Percentiles rank a stretch among this genome's conserved stretches.
phyloP scores from a whole-genome alignment of 2,797 vertebrate species.

The Semotilus atromaculatus region DNA sequence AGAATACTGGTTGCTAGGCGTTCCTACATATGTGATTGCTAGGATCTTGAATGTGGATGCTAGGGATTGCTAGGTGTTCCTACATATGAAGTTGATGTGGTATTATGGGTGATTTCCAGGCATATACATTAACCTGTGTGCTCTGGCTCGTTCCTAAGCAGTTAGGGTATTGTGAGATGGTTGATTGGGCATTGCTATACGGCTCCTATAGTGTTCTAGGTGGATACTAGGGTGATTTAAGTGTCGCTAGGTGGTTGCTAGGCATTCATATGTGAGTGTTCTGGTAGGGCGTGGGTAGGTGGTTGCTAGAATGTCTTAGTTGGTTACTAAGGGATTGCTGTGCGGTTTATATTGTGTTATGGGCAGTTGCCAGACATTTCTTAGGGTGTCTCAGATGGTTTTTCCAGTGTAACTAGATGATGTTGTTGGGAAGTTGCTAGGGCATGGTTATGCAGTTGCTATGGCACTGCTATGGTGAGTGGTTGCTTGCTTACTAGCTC shows the following conservation, averaged over 20 bases:
- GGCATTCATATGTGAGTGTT: background rate
- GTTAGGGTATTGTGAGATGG: background rate
- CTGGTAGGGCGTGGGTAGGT: background rate
- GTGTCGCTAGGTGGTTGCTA: background rate
- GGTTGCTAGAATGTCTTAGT: background rate
- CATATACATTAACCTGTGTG: background rate
- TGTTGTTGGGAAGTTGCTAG: background rate
- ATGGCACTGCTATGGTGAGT: background rate
- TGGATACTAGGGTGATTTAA: background rate
- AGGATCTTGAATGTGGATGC: background rate
- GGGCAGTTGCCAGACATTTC: background rate
- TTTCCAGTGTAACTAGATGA: background rate
- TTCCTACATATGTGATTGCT: no score
- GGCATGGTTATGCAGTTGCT: background rate
- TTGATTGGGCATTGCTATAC: background rate
- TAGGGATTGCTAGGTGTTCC: background rate
- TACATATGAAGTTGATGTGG: background rate
- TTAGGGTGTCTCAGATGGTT: background rate
- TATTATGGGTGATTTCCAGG: background rate
- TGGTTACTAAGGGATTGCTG: background rate
- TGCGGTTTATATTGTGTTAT: background rate
- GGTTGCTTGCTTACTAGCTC: no score
- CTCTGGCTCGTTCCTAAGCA: background rate
- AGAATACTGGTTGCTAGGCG: no score
- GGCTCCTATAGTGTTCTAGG: background rate